phyloP scores from a whole-genome alignment of 2,113 vertebrate species.

The Gymnarchus niloticus region DNA sequence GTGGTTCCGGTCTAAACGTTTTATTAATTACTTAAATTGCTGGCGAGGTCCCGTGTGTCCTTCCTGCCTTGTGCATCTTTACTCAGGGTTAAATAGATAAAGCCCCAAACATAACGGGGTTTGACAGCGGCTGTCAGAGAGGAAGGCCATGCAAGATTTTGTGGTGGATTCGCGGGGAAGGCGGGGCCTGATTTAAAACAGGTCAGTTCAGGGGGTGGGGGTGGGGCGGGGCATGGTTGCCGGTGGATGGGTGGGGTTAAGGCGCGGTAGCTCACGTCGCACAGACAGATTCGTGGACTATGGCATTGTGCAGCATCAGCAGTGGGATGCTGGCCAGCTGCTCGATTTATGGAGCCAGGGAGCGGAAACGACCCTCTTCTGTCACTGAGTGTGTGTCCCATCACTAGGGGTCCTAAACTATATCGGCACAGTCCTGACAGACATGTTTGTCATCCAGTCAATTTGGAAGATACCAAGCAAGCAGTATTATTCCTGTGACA shows the following conservation, averaged over 20 bases:
- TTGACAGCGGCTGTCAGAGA: not conserved
- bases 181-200: not conserved
- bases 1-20: not conserved
- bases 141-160: not conserved
- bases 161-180: not conserved
- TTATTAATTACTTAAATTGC: not conserved
- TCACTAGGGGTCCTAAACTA: conserved; percentile 72
- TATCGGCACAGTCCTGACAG: conserved; percentile 70
- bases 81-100: not conserved
- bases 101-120: not conserved
- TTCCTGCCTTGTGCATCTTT: not conserved
- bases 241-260: conserved; percentile 22
- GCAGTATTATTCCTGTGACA: conserved; percentile 65
- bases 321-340: conserved; percentile 67
- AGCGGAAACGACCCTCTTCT: conserved; percentile 71
- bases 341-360: conserved; percentile 67
- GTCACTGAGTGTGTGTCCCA: conserved; percentile 71
- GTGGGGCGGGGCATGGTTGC: not conserved
- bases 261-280: conserved; percentile 55
- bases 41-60: not conserved
- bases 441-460: conserved; percentile 74
- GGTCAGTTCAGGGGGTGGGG: not conserved
- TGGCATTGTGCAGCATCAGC: conserved; percentile 69
- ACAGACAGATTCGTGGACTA: conserved; percentile 58
- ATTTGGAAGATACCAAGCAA: conserved; percentile 65